phyloP scores from a whole-genome alignment of 2,797 vertebrate genomes.

The Adelosebastes latens region DNA sequence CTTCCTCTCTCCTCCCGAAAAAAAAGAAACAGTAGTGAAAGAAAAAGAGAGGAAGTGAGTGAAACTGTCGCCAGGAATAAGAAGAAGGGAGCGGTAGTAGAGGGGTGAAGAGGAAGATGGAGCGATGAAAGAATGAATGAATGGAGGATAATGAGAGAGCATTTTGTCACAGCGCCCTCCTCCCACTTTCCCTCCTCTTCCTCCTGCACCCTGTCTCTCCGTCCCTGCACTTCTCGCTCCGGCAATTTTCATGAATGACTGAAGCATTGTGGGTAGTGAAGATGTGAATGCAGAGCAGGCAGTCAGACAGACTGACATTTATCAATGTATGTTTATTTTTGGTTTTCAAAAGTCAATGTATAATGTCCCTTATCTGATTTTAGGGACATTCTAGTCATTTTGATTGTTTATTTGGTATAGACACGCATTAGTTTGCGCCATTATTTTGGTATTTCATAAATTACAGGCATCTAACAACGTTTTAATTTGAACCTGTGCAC shows the following conservation, averaged over 20 bases:
- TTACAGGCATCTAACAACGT: background rate
- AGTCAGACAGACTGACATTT: background rate
- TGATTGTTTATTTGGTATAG: background rate
- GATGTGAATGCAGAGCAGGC: conserved; percentile 26
- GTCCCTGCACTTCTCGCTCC: conserved; percentile 7
- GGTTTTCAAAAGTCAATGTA: background rate
- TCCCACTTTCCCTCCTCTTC: conserved; percentile 4
- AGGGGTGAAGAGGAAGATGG: background rate
- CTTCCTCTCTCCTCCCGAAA: conserved; percentile 50
- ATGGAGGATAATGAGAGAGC: conserved; percentile 38
- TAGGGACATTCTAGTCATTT: background rate
- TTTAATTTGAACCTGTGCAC: background rate
- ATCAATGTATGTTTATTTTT: background rate
- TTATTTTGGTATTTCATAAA: background rate
- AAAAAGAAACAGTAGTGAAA: conserved; percentile 9
- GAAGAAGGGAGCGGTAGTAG: background rate
- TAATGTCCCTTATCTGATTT: background rate
- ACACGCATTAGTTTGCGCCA: background rate
- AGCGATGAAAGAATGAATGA: conserved; percentile 25
- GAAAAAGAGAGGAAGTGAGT: conserved; percentile 35
- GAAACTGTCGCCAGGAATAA: conserved; percentile 1
- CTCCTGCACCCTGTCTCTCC: background rate
- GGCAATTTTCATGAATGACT: conserved; percentile 62
- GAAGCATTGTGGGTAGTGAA: conserved; percentile 12
- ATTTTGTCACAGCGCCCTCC: conserved; percentile 20